A percentile compares a stretch with the other conserved stretches of the same genome.
Conservation (phyloP, 1,140 invertebrate species). For the Tachypleus tridentatus region DNA sequence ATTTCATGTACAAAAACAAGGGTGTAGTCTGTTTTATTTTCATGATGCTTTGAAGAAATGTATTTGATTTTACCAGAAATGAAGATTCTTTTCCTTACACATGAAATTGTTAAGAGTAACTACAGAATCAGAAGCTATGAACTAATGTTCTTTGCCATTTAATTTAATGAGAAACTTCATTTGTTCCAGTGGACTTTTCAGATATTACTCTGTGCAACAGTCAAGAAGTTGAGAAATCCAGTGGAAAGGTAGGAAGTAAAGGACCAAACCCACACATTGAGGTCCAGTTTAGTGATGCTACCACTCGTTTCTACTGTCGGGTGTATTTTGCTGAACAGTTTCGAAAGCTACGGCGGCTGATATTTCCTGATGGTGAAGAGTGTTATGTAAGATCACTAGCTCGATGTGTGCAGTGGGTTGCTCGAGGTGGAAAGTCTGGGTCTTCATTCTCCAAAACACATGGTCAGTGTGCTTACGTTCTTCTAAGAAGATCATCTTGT, state of each 20-base stretch:
- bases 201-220: constrained; percentile 12
- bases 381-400: constrained; percentile 62
- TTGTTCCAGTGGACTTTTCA: constrained; percentile 5
- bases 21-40: too few relatives aligned
- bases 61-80: too few relatives aligned
- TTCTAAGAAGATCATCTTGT: neutral
- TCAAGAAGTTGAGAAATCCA: constrained; percentile 11
- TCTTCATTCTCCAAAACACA: constrained; percentile 89
- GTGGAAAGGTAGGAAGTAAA: constrained; percentile 19
- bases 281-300: constrained; percentile 58
- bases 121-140: too few relatives aligned
- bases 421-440: constrained; percentile 91
- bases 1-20: too few relatives aligned
- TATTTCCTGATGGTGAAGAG: constrained; percentile 39
- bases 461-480: constrained; percentile 39
- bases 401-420: constrained; percentile 83
- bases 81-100: too few relatives aligned
- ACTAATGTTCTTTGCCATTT: too few relatives aligned
- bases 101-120: too few relatives aligned
- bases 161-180: neutral
- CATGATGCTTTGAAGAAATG: too few relatives aligned
- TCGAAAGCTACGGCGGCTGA: constrained; percentile 51
- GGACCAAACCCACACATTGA: constrained; percentile 46
- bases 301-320: constrained; percentile 66
- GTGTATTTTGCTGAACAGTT: constrained; percentile 80